Evolutionary conservation across 2,113 vertebrate species (phyloP).

Genomic region (Ciconia boyciana): DNA sequence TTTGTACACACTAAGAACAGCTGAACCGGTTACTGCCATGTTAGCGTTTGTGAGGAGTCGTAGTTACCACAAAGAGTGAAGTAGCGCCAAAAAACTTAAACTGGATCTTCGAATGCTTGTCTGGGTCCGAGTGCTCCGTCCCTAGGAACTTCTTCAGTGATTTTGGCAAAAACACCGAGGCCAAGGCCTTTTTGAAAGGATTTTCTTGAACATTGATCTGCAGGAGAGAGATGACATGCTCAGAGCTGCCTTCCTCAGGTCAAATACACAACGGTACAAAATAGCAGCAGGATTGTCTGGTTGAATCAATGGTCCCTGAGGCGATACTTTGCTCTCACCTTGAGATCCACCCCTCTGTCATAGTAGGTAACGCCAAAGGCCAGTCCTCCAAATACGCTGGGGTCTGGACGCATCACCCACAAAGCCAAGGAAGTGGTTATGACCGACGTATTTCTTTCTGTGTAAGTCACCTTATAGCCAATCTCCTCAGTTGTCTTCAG

Average conservation of each 20-base stretch:
- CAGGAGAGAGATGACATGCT: neutral
- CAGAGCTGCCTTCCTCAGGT: neutral
- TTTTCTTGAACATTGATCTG: conserved; percentile 73
- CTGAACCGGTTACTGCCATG: neutral
- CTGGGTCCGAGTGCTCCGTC: neutral
- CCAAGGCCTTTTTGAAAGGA: conserved; percentile 59
- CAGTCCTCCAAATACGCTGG: conserved; percentile 74
- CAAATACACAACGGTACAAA: neutral
- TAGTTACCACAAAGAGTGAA: conserved; percentile 82
- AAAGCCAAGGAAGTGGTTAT: conserved; percentile 71
- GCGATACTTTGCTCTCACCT: conserved; percentile 70
- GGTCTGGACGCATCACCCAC: conserved; percentile 67
- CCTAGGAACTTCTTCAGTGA: conserved; percentile 55
- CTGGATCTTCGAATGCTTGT: conserved; percentile 71
- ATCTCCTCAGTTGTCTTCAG: conserved; percentile 76
- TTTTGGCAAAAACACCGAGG: conserved; percentile 80
- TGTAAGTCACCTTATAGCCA: conserved; percentile 78
- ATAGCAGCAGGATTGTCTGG: neutral
- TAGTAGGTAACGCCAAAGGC: conserved; percentile 77
- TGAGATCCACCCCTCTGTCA: conserved; percentile 45
- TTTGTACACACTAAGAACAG: neutral
- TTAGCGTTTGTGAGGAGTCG: neutral
- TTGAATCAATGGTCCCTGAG: neutral
- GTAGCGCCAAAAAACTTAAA: conserved; percentile 84
- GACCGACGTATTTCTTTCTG: conserved; percentile 61